phyloP scores from a whole-genome alignment of 2,113 vertebrate species.

The Ammodytes marinus region DNA sequence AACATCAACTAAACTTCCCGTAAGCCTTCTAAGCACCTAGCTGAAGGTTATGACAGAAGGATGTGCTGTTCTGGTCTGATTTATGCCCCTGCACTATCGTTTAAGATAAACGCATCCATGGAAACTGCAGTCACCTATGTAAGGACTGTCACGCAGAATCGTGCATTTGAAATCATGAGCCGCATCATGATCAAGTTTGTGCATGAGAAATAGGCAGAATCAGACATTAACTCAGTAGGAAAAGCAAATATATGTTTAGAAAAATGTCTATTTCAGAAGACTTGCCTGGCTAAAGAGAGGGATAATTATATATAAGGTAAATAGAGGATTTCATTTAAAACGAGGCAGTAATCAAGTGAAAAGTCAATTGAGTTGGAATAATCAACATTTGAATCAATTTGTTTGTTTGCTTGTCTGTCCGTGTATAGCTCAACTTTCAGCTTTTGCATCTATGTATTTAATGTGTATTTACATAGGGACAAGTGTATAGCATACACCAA shows the following conservation, averaged over 20 bases:
- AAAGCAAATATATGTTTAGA: conserved; percentile 1
- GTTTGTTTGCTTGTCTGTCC: too few relatives aligned
- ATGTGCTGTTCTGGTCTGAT: conserved; percentile 1
- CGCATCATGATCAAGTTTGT: conserved; percentile 27
- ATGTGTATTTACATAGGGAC: too few relatives aligned
- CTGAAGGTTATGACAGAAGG: too few relatives aligned
- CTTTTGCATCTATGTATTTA: too few relatives aligned
- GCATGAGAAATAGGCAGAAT: conserved; percentile 23
- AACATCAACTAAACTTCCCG: too few relatives aligned
- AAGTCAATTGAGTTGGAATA: conserved; percentile 42
- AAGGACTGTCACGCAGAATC: conserved; percentile 15
- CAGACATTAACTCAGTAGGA: not conserved
- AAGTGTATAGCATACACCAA: too few relatives aligned
- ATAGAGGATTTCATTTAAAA: conserved; percentile 46
- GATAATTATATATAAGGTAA: conserved; percentile 42
- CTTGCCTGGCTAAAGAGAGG: not conserved
- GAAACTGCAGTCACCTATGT: conserved; percentile 23
- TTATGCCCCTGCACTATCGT: not conserved
- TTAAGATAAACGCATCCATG: not conserved
- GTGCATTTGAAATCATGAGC: conserved; percentile 3
- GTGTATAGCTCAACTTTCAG: too few relatives aligned
- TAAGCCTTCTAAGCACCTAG: too few relatives aligned
- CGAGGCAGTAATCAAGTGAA: conserved; percentile 34
- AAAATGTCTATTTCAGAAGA: conserved; percentile 12
- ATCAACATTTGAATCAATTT: conserved; percentile 3